Conservation (phyloP, 2,888 invertebrate genomes). For the Rutpela maculata region DNA sequence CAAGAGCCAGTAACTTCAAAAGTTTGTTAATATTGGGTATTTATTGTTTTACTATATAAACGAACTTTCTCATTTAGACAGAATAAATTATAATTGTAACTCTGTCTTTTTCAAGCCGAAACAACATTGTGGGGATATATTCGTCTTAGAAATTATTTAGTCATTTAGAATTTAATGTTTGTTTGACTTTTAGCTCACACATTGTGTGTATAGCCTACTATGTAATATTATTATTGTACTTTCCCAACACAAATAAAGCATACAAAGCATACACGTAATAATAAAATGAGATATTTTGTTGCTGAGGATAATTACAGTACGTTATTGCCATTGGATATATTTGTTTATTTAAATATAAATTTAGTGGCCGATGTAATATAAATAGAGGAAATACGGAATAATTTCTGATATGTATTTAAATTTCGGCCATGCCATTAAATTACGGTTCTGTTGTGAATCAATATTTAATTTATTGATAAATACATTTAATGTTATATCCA, state of each 20-base stretch:
- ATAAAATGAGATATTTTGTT: not conserved
- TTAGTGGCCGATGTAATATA: too few species aligned
- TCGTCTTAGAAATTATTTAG: not conserved
- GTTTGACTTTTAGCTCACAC: not conserved
- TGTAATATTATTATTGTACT: not conserved
- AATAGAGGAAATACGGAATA: not conserved
- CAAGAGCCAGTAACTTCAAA: not conserved
- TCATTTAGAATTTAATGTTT: not conserved
- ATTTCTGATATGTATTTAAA: too few species aligned
- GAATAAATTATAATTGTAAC: not conserved
- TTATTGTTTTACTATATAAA: conserved; percentile 17
- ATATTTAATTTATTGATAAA: too few species aligned
- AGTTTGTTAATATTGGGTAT: conserved; percentile 27
- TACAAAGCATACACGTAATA: not conserved
- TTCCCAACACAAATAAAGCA: not conserved
- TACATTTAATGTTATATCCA: too few species aligned
- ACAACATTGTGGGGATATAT: not conserved
- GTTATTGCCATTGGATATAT: too few species aligned
- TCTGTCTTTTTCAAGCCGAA: too few species aligned
- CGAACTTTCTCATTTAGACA: not conserved
- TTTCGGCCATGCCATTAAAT: too few species aligned
- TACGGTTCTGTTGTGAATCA: too few species aligned
- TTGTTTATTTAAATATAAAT: not conserved
- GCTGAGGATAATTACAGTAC: not conserved
- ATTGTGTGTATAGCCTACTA: not conserved